Base-by-base conservation (phyloP, 2,797 vertebrate species). In the Myiotriccus ornatus region DNA sequence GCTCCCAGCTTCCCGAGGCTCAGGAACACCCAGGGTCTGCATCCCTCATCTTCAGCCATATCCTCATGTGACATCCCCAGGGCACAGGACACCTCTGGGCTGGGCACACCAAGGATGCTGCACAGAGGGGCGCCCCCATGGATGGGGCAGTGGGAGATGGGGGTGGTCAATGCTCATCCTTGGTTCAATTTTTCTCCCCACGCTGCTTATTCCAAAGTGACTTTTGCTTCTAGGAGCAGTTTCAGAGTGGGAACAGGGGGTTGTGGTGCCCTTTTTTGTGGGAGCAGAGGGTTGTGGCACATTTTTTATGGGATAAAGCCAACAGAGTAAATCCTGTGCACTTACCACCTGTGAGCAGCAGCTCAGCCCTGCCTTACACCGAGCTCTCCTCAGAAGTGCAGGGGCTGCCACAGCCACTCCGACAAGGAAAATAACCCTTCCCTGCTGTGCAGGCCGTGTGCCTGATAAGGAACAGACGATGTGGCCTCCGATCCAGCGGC, bases 211-310 rank as follows among this genome's bases (percentile, higher is more conserved):
- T 32, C 50, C 82, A 25, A 24, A 49, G 71, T 1, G 47, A 10
- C 19, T n/a, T 82, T 24, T 65, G 28, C 8, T 70, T 12, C 57
- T 8, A 6, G 53, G 34, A 80, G 63, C n/a, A 24, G 1, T n/a
- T 41, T 28, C 64, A 27, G n/a, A 37, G n/a, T 2, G 44, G 49
- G 28, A 27, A 1, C n/a, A 2, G 46, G 27, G 25, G 23, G 4
- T 12, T 0, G 0, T 10, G 55, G 41, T 0, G 5, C 20, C 27
- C 21, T 24, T 27, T 83, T 41, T 10, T 19, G 28, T 4, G 62
- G 56, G n/a, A 50, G 12, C 32, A 27, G 28, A 16, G 21, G 17
- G 22, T 46, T 5, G 0, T 20, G 56, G 21, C 10, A 11, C 6
- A 10, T 27, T 44, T 30, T 27, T 34, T 4, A 1, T 0, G 30